Percentiles rank a stretch among this genome's conserved stretches.
Conservation (phyloP, 2,797 vertebrate species). For the Propithecus perrieri region DNA sequence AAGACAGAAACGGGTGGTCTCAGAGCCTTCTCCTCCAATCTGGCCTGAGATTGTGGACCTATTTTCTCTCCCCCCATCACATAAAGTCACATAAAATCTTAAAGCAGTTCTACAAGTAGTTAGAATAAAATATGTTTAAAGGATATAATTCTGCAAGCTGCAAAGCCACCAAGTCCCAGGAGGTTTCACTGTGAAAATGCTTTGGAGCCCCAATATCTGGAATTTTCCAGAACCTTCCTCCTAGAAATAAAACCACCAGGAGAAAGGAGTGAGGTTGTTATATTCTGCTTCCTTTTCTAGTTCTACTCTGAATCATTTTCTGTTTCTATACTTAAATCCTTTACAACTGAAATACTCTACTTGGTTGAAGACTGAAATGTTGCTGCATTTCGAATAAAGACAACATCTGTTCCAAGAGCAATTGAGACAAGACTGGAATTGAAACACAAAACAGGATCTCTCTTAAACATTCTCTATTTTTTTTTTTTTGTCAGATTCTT, state of each 20-base stretch:
- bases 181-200: conserved; percentile 57
- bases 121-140: conserved; percentile 62
- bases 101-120: conserved; percentile 41
- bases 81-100: conserved; percentile 66
- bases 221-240: not conserved
- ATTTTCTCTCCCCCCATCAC: not conserved
- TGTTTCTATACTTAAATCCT: conserved; percentile 71
- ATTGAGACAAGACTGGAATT: not conserved
- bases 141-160: not conserved
- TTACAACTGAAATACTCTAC: conserved; percentile 65
- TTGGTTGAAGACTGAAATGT: conserved; percentile 25
- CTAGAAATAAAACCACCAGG: conserved; percentile 21
- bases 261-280: not conserved
- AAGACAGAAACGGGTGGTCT: not conserved
- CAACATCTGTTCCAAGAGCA: conserved; percentile 63
- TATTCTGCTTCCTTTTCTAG: conserved; percentile 44
- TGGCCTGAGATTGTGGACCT: not conserved
- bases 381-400: conserved; percentile 38
- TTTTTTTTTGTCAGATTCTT: conserved; percentile 22
- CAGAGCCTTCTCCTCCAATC: not conserved
- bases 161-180: not conserved
- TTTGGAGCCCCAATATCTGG: not conserved
- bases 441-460: not conserved
- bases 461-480: not conserved
- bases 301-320: conserved; percentile 50